Percentiles rank a stretch among this genome's conserved stretches.
Conservation (phyloP, 2,797 vertebrate genomes). For the Microctenopoma steveboyesi region DNA sequence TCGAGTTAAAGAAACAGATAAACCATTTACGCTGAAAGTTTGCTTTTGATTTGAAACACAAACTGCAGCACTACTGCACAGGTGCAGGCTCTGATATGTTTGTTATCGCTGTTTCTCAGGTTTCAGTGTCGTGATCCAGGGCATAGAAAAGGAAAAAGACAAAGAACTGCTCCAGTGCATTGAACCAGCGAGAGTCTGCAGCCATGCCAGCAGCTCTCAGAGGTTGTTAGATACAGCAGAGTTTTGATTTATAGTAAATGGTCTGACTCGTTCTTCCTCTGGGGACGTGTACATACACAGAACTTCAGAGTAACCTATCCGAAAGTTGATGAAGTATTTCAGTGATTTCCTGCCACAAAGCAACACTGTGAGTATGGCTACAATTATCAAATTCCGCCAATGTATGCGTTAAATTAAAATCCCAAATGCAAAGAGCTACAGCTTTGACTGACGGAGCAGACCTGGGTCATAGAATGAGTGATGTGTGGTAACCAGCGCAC, state of each 20-base stretch:
- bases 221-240: too few species aligned
- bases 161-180: too few species aligned
- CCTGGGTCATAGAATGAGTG: too few species aligned
- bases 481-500: too few species aligned
- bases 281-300: too few species aligned
- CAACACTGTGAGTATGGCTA: background rate
- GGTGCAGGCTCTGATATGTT: background rate
- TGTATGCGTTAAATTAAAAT: background rate
- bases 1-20: background rate
- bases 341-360: background rate
- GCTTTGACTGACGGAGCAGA: too few species aligned
- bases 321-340: constrained; percentile 12
- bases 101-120: background rate
- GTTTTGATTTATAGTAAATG: too few species aligned
- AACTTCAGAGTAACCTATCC: constrained; percentile 6
- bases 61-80: too few species aligned
- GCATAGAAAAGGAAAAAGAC: too few species aligned
- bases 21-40: background rate
- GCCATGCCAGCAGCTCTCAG: too few species aligned
- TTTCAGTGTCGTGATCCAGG: background rate
- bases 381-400: background rate
- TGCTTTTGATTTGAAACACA: background rate
- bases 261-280: too few species aligned
- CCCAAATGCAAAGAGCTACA: background rate
- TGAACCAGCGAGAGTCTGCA: too few species aligned